These are phyloP conservation scores for Chaitophorus viminalis DNA, from an alignment of 2,888 invertebrate species.

Conservation along the genomic window DNA sequence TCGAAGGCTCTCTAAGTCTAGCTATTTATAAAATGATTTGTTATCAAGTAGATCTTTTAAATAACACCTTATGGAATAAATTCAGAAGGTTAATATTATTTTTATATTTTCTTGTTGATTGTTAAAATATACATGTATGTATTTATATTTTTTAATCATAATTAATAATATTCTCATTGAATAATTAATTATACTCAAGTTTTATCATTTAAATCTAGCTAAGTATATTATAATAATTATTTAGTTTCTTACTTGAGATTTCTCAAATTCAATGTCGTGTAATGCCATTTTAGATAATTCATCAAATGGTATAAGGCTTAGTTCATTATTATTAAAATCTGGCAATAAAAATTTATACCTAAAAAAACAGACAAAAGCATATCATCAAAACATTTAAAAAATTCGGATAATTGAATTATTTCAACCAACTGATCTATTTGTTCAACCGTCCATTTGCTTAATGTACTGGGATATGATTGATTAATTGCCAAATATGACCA, in stretches of 20 bases:
- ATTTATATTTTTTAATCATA: not conserved
- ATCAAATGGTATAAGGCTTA: slow-evolving; percentile 34
- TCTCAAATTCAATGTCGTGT: slow-evolving; percentile 37
- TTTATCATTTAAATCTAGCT: too few relatives aligned
- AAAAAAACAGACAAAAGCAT: not conserved
- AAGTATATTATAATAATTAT: not conserved
- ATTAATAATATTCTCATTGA: not conserved
- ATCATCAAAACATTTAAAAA: not conserved
- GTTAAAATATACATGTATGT: too few relatives aligned
- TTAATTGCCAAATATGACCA: slow-evolving; percentile 44
- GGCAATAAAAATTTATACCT: slow-evolving; percentile 46
- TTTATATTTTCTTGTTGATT: too few relatives aligned
- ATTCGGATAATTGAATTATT: not conserved
- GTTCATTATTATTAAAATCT: slow-evolving; percentile 46
- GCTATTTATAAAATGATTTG: not conserved
- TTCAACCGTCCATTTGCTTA: slow-evolving; percentile 33
- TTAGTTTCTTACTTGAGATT: slow-evolving; percentile 28
- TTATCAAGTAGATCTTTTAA: not conserved
- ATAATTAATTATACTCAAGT: not conserved
- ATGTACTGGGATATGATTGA: slow-evolving; percentile 21
- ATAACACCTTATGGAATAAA: too few relatives aligned
- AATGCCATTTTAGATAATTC: slow-evolving; percentile 32
- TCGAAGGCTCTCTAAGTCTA: too few relatives aligned
- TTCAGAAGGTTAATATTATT: too few relatives aligned
- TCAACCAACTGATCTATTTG: slow-evolving; percentile 43